These are phyloP conservation scores for Atlantisia rogersi DNA, from an alignment of 2,113 vertebrate species.

Conservation along the genomic window DNA sequence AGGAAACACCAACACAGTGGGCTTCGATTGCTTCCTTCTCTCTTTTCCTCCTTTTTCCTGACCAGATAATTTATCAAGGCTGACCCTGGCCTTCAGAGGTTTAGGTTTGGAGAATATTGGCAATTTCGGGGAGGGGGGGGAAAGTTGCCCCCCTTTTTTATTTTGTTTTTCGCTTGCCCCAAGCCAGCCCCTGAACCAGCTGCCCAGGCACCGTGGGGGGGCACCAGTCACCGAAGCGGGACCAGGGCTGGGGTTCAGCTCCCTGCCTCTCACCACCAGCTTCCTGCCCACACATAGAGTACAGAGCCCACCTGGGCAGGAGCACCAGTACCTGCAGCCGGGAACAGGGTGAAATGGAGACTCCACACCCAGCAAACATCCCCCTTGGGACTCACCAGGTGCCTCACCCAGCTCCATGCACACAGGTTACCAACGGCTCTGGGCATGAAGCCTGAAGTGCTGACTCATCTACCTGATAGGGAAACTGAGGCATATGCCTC, in stretches of 20 bases:
- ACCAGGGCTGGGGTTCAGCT: not conserved
- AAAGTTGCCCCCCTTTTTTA: not conserved
- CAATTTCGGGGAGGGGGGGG: not conserved
- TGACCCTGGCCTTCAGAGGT: not conserved
- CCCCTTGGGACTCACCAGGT: accelerated
- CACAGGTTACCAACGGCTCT: not conserved
- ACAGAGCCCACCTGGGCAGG: not conserved
- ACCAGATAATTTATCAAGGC: not conserved
- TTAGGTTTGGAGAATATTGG: not conserved
- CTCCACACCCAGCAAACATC: accelerated
- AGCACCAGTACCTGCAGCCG: not conserved
- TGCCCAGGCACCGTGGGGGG: accelerated
- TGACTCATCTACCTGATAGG: not conserved
- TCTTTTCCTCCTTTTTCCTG: not conserved
- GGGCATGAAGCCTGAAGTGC: not conserved
- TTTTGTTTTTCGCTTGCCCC: not conserved
- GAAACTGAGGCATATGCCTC: not conserved
- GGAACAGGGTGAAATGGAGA: not conserved
- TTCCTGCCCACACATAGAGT: not conserved
- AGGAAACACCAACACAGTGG: constrained; percentile 8
- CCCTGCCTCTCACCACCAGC: not conserved
- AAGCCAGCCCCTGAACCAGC: not conserved
- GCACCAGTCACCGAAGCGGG: not conserved
- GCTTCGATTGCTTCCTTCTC: not conserved
- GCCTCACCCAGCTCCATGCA: not conserved